A percentile compares a stretch with the other conserved stretches of the same genome.
phyloP scores from a whole-genome alignment of 2,888 invertebrate genomes.

The Tipula lateralis region DNA sequence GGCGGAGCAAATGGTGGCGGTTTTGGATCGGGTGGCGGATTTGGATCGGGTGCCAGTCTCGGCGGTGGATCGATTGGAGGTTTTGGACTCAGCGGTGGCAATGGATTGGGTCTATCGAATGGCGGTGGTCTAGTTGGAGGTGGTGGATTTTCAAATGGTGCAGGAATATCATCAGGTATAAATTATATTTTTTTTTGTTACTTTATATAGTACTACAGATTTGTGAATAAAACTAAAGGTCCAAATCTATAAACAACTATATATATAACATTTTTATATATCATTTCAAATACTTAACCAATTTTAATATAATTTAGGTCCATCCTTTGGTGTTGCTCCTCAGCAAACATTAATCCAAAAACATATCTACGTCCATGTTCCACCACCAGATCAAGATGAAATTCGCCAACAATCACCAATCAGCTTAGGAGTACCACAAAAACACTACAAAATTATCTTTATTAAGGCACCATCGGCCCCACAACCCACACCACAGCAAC shows the following conservation, averaged over 20 bases:
- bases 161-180: background rate
- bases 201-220: background rate
- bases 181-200: too few relatives aligned
- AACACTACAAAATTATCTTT: slow-evolving; percentile 82
- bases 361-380: slow-evolving; percentile 79
- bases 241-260: background rate
- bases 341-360: slow-evolving; percentile 62
- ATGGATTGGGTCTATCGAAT: slow-evolving; percentile 35
- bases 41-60: slow-evolving; percentile 38
- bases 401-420: slow-evolving; percentile 55
- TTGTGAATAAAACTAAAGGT: background rate
- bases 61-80: slow-evolving; percentile 38
- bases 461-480: slow-evolving; percentile 77
- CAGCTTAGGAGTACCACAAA: slow-evolving; percentile 61
- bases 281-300: background rate
- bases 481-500: slow-evolving; percentile 66
- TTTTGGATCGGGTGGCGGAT: slow-evolving; percentile 36
- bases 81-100: slow-evolving; percentile 36
- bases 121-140: slow-evolving; percentile 29
- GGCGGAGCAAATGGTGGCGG: slow-evolving; percentile 37
- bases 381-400: slow-evolving; percentile 73
- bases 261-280: slow-evolving; percentile 31
- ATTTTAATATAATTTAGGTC: background rate
- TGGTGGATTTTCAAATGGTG: background rate
- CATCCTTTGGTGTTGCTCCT: slow-evolving; percentile 30